phyloP scores from a whole-genome alignment of 1,140 invertebrate genomes.

The Hylaeus volcanicus region DNA sequence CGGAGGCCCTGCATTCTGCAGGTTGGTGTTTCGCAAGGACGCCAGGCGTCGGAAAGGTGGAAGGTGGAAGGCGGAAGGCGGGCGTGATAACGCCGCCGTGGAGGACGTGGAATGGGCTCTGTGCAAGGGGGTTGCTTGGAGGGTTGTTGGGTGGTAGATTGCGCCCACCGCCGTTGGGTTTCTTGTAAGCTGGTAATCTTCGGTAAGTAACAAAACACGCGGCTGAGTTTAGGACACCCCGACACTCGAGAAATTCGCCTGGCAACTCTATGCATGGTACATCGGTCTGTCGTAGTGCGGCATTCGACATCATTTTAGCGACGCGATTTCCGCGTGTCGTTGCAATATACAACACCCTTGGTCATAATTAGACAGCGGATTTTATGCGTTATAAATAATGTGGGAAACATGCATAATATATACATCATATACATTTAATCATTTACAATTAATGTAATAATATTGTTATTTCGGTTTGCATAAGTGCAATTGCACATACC shows the following conservation, averaged over 20 bases:
- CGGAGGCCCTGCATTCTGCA: conserved; percentile 22
- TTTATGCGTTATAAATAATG: too few relatives aligned
- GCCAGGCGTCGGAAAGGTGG: conserved; percentile 4
- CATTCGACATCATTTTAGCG: conserved; percentile 52
- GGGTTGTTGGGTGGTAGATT: conserved; percentile 60
- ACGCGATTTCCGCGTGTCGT: conserved; percentile 26
- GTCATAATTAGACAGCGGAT: too few relatives aligned
- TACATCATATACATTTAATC: too few relatives aligned
- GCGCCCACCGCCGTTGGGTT: conserved; percentile 61
- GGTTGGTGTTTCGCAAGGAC: conserved; percentile 50
- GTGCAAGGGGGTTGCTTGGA: neutral
- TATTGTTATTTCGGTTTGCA: too few relatives aligned
- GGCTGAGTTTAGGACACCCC: conserved; percentile 60
- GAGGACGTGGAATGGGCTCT: conserved; percentile 38
- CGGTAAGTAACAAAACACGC: conserved; percentile 72
- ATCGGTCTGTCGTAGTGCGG: conserved; percentile 57
- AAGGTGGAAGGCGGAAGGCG: conserved; percentile 22
- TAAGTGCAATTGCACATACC: too few relatives aligned
- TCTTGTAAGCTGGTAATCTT: conserved; percentile 73
- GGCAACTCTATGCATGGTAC: conserved; percentile 52
- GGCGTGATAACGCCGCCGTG: conserved; percentile 58
- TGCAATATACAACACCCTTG: neutral
- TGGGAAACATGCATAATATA: too few relatives aligned
- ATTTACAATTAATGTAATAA: too few relatives aligned
- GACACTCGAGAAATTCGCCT: conserved; percentile 60